Conservation (phyloP, 2,113 vertebrate species). For the Rhinolophus sinicus region DNA sequence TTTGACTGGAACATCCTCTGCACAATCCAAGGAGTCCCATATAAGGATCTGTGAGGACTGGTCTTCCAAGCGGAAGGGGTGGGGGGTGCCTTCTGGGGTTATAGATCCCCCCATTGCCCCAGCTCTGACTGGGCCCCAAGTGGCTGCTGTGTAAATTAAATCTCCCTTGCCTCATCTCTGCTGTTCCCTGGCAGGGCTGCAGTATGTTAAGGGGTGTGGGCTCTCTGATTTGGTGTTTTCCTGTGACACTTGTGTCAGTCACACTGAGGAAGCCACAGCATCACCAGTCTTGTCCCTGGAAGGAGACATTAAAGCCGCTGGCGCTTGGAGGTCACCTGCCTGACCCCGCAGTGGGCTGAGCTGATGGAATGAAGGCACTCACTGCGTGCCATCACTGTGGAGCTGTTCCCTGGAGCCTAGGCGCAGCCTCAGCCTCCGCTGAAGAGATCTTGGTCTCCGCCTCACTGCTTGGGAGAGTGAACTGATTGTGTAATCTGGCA, state of each 20-base stretch:
- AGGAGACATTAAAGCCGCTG: not conserved
- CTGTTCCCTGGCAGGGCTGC: constrained; percentile 1
- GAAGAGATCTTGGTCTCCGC: not conserved
- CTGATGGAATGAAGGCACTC: not conserved
- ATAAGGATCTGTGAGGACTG: constrained; percentile 32
- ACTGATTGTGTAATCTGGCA: not conserved
- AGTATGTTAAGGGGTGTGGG: not conserved
- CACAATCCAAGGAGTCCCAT: constrained; percentile 10
- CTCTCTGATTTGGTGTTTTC: not conserved
- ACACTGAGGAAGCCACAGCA: not conserved
- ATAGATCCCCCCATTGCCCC: not conserved
- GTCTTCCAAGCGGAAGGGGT: not conserved
- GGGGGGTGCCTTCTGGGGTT: not conserved
- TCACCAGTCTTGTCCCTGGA: not conserved
- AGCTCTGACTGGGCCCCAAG: constrained; percentile 50
- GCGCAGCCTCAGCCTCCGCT: not conserved
- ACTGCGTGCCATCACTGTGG: not conserved
- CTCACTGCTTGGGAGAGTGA: not conserved
- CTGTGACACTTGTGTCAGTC: not conserved
- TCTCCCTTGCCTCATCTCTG: constrained; percentile 29
- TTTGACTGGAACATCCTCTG: constrained; percentile 54
- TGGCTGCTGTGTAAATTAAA: constrained; percentile 79
- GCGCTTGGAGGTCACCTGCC: not conserved
- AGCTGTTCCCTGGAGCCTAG: not conserved
- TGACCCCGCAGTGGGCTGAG: not conserved